Evolutionary conservation across 2,888 invertebrate genomes (phyloP).

Genomic region (Augochlorella aurata): DNA sequence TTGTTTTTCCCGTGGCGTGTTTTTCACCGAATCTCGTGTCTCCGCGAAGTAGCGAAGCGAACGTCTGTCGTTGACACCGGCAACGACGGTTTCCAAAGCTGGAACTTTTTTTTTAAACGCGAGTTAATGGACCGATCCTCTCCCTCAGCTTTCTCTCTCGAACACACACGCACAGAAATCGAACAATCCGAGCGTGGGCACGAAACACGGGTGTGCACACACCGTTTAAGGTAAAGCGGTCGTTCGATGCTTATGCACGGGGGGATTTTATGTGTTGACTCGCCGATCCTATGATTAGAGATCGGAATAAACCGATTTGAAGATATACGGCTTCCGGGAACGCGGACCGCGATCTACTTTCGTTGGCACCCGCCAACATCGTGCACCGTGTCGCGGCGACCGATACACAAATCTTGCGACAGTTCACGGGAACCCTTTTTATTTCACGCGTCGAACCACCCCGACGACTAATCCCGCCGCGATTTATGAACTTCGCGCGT

Average conservation of each 20-base stretch:
- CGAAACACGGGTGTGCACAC: slow-evolving; percentile 19
- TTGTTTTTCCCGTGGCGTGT: background rate
- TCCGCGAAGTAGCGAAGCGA: slow-evolving; percentile 9
- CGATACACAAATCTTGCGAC: slow-evolving; percentile 8
- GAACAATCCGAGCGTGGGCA: slow-evolving; percentile 44
- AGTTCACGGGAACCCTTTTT: background rate
- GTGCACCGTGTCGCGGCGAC: background rate
- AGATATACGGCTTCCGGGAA: slow-evolving; percentile 57
- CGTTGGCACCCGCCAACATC: slow-evolving; percentile 14
- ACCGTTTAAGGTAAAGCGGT: slow-evolving; percentile 56
- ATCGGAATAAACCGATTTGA: slow-evolving; percentile 69
- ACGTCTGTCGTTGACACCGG: background rate
- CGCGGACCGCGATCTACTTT: slow-evolving; percentile 57
- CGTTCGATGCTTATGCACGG: slow-evolving; percentile 63
- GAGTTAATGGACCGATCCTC: slow-evolving; percentile 26
- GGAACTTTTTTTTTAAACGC: background rate
- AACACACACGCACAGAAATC: slow-evolving; percentile 2
- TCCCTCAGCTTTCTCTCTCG: background rate
- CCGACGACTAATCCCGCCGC: background rate
- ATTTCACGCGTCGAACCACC: background rate
- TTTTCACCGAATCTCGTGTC: background rate
- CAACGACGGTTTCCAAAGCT: slow-evolving; percentile 2
- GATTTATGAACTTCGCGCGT: slow-evolving; percentile 25
- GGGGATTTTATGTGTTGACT: slow-evolving; percentile 62
- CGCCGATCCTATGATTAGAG: slow-evolving; percentile 66